phyloP scores from a whole-genome alignment of 2,113 vertebrate species.

The Larimichthys crocea region DNA sequence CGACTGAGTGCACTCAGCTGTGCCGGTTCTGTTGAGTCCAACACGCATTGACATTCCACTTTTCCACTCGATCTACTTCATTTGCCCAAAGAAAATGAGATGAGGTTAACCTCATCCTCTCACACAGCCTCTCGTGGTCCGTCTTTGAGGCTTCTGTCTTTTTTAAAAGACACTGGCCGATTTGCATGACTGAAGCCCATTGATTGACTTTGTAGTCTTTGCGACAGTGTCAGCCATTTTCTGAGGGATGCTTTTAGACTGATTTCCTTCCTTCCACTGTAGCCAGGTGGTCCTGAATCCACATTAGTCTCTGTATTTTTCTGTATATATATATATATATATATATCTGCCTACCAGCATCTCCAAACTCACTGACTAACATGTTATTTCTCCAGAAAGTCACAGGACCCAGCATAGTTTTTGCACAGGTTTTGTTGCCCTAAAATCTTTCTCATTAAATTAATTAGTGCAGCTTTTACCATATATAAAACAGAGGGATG shows the following conservation, averaged over 20 bases:
- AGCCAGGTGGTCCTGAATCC: background rate
- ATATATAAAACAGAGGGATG: background rate
- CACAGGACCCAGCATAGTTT: background rate
- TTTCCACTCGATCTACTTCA: slow-evolving; percentile 69
- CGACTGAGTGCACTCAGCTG: slow-evolving; percentile 51
- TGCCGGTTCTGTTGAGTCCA: slow-evolving; percentile 55
- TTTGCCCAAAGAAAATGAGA: slow-evolving; percentile 43
- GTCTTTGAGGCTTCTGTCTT: slow-evolving; percentile 2
- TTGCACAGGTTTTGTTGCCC: background rate
- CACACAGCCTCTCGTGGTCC: slow-evolving; percentile 29
- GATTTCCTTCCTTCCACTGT: background rate
- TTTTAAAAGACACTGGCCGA: slow-evolving; percentile 3
- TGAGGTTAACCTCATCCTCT: slow-evolving; percentile 52
- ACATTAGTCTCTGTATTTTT: background rate
- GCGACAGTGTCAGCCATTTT: background rate
- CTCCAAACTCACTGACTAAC: background rate
- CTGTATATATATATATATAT: no score
- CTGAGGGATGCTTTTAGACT: background rate
- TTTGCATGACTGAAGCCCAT: slow-evolving; percentile 6
- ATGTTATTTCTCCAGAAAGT: background rate
- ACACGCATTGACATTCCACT: slow-evolving; percentile 66
- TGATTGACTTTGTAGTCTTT: background rate
- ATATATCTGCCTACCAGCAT: background rate
- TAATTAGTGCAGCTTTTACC: background rate
- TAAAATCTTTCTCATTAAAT: background rate